Evolutionary conservation across 2,113 vertebrate genomes (phyloP).

Genomic region (Notothenia coriiceps): DNA sequence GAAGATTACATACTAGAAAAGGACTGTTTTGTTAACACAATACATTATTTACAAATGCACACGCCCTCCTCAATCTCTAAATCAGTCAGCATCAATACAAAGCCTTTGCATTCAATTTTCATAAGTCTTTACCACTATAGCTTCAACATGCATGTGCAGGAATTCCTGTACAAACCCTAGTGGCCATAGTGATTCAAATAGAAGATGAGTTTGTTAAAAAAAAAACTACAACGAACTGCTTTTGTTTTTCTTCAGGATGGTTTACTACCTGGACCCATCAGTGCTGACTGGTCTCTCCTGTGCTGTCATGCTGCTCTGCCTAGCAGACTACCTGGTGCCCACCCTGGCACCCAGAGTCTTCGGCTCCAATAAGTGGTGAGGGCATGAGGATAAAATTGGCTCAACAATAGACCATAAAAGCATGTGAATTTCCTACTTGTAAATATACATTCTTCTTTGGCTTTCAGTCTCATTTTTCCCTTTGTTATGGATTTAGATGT

Average conservation of each 20-base stretch:
- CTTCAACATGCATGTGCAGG: neutral
- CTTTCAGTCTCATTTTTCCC: too few species aligned
- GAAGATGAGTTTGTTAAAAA: neutral
- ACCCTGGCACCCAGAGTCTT: slow-evolving; percentile 95
- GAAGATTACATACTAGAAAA: neutral
- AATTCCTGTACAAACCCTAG: neutral
- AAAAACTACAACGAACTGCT: neutral
- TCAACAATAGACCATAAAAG: neutral
- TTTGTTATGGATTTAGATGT: neutral
- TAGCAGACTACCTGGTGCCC: slow-evolving; percentile 98
- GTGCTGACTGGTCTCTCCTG: slow-evolving; percentile 96
- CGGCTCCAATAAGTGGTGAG: slow-evolving; percentile 96
- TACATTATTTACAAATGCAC: neutral
- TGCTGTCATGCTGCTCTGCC: slow-evolving; percentile 93
- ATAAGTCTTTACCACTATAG: neutral
- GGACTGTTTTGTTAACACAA: too few species aligned
- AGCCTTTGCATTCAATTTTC: neutral
- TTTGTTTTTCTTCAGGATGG: slow-evolving; percentile 84
- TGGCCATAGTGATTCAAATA: neutral
- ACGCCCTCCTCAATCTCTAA: neutral
- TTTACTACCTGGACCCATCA: slow-evolving; percentile 96
- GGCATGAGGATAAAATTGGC: neutral
- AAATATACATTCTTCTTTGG: neutral
- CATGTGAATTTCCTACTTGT: neutral
- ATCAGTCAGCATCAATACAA: neutral